Conservation (phyloP, 2,113 vertebrate genomes). For the Pipa parva region DNA sequence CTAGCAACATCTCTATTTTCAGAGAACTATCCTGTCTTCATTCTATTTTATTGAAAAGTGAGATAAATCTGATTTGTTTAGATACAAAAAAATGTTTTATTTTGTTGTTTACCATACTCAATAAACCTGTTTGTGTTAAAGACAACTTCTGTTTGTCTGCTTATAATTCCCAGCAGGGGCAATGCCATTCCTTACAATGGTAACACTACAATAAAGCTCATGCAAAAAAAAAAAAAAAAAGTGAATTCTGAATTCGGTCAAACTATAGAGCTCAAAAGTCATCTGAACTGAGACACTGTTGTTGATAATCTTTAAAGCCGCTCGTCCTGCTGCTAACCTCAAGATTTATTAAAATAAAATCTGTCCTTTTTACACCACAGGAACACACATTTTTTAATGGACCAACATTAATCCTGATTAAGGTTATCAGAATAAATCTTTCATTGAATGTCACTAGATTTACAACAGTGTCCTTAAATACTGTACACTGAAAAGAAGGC, state of each 20-base stretch:
- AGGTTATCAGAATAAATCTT: slow-evolving; percentile 23
- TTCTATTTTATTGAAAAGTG: too few species aligned
- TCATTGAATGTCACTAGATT: slow-evolving; percentile 13
- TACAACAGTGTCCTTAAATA: slow-evolving; percentile 6
- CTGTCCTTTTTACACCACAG: slow-evolving; percentile 9
- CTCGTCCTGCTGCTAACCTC: slow-evolving; percentile 13
- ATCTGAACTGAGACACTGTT: slow-evolving; percentile 32
- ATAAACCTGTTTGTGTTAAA: too few species aligned
- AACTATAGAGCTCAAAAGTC: slow-evolving; percentile 32
- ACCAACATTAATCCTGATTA: slow-evolving; percentile 12
- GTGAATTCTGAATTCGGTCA: slow-evolving; percentile 23
- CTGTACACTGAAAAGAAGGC: slow-evolving; percentile 2
- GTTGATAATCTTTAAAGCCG: slow-evolving; percentile 7
- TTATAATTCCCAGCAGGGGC: too few species aligned
- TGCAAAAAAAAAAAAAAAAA: too few species aligned
- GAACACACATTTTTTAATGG: slow-evolving; percentile 14
- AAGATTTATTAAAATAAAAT: slow-evolving; percentile 23
- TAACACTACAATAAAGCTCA: too few species aligned
- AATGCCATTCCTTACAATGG: too few species aligned
- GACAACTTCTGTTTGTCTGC: too few species aligned
- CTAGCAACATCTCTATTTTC: too few species aligned
- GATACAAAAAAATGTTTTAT: too few species aligned
- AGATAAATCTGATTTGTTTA: too few species aligned
- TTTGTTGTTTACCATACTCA: too few species aligned
- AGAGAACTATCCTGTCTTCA: too few species aligned